A percentile compares a stretch with the other conserved stretches of the same genome.
These are phyloP conservation scores for Tubulanus polymorphus DNA, from an alignment of 2,888 invertebrate species.

Conservation along the genomic window DNA sequence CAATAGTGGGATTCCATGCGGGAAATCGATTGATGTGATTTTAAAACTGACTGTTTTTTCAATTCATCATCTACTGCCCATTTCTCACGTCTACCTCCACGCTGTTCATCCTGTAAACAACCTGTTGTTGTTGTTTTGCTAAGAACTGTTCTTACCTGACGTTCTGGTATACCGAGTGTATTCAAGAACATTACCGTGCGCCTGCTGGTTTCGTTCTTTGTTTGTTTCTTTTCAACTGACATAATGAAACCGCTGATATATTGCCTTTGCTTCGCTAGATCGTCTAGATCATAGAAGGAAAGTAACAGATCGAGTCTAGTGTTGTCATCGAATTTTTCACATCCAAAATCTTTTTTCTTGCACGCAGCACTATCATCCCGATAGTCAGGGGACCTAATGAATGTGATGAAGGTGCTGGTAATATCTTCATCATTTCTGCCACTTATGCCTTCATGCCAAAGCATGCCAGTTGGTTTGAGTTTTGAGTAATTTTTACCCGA, in stretches of 20 bases:
- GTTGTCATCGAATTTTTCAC: too few species aligned
- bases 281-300: not conserved
- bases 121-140: not conserved
- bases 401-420: too few species aligned
- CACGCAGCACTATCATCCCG: too few species aligned
- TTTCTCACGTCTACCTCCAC: not conserved
- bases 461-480: too few species aligned
- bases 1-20: not conserved
- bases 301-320: not conserved
- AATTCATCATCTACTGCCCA: not conserved
- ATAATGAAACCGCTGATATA: not conserved
- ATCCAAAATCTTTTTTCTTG: too few species aligned
- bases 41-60: not conserved
- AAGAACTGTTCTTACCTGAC: not conserved
- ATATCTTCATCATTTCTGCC: too few species aligned
- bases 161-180: not conserved
- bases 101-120: not conserved
- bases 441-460: too few species aligned
- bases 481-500: too few species aligned
- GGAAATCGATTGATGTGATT: not conserved
- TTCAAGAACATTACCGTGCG: not conserved
- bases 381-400: too few species aligned
- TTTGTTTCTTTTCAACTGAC: not conserved
- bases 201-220: not conserved
- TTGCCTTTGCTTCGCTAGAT: not conserved